Evolutionary conservation across 2,797 vertebrate species (phyloP).

Genomic region (Neosilurus mollespiculum): DNA sequence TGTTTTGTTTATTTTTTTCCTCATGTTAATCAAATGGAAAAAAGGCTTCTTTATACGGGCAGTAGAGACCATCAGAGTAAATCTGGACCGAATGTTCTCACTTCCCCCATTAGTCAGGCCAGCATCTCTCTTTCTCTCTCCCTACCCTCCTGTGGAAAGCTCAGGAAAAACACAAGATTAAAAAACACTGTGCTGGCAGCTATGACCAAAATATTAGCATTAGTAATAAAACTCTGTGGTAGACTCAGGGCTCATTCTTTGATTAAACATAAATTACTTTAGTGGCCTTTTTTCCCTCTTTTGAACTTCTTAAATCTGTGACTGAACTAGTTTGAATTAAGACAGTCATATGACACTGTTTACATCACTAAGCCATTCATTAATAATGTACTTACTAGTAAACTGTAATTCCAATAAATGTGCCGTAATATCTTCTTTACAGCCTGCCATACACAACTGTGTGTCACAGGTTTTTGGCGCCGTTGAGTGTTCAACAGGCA

Average conservation of each 20-base stretch:
- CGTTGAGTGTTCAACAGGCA: conserved; percentile 41
- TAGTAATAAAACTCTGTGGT: conserved; percentile 15
- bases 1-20: background rate
- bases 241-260: background rate
- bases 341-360: background rate
- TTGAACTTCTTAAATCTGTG: background rate
- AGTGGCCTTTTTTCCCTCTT: background rate
- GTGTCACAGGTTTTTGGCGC: conserved; percentile 25
- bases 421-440: conserved; percentile 34
- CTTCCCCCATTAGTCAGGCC: background rate
- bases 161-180: conserved; percentile 26
- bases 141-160: conserved; percentile 9
- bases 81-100: conserved; percentile 8
- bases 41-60: conserved; percentile 12
- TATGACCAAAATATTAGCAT: conserved; percentile 14
- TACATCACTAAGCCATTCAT: conserved; percentile 20
- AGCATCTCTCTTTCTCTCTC: background rate
- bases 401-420: conserved; percentile 19
- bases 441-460: conserved; percentile 4
- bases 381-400: conserved; percentile 9
- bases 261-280: background rate
- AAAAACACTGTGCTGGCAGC: background rate
- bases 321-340: background rate
- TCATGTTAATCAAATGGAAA: background rate
- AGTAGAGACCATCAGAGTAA: conserved; percentile 19